Conservation (phyloP, 2,797 vertebrate genomes). For the Eremophila alpestris region DNA sequence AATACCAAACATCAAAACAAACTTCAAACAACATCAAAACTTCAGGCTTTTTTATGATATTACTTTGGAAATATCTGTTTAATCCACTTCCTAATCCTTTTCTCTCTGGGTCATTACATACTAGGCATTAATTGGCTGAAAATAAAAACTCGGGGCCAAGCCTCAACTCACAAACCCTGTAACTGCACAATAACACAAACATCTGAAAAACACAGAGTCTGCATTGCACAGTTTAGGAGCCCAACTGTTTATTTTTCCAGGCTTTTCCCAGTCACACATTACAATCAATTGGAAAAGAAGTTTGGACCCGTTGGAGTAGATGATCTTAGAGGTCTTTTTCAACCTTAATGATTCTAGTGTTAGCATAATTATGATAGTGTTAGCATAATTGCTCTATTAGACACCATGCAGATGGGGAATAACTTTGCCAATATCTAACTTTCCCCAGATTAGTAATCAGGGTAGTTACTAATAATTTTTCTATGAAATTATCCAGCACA, state of each 20-base stretch:
- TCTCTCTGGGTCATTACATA: neutral
- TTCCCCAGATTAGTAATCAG: neutral
- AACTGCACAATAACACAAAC: accelerated
- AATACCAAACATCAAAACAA: neutral
- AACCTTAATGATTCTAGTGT: neutral
- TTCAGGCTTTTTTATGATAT: neutral
- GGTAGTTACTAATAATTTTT: neutral
- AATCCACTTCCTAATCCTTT: neutral
- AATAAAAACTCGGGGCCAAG: neutral
- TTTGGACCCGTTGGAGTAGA: neutral
- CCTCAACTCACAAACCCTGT: neutral
- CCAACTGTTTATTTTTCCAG: neutral
- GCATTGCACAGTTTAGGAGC: neutral
- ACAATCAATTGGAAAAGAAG: neutral
- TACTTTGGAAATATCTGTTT: neutral
- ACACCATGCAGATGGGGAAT: neutral
- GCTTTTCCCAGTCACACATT: neutral
- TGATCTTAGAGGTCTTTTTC: neutral
- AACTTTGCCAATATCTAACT: neutral
- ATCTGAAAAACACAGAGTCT: neutral
- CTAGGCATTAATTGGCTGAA: neutral
- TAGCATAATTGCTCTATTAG: neutral
- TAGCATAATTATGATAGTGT: neutral
- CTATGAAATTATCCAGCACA: neutral
- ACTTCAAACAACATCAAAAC: neutral